Percentiles rank a stretch among this genome's conserved stretches.
Conservation (phyloP, 2,888 invertebrate species). For the Lasioglossum lativentre region DNA sequence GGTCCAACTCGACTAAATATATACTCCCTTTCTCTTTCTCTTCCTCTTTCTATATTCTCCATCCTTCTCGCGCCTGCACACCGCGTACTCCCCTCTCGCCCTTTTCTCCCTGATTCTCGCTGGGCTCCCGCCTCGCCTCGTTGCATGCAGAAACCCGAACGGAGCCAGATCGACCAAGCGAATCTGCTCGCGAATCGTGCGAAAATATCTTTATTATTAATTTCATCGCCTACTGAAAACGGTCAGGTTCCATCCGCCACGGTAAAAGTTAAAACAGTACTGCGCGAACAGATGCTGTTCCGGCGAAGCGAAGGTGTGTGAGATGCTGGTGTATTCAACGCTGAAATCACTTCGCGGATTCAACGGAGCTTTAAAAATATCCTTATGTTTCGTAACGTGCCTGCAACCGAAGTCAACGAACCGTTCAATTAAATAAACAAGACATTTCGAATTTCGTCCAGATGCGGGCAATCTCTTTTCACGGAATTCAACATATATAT, state of each 20-base stretch:
- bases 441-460: not conserved
- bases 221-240: not conserved
- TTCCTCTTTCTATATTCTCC: slow-evolving; percentile 46
- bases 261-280: not conserved
- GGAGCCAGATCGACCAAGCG: slow-evolving; percentile 23
- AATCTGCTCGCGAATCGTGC: slow-evolving; percentile 24
- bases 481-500: not conserved
- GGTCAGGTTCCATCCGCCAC: not conserved
- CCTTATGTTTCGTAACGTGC: not conserved
- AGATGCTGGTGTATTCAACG: not conserved
- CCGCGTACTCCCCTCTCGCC: not conserved
- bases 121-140: slow-evolving; percentile 41
- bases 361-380: not conserved
- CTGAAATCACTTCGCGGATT: not conserved
- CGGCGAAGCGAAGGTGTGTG: not conserved
- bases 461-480: not conserved
- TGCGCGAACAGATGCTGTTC: not conserved
- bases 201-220: slow-evolving; percentile 36
- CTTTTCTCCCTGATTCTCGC: slow-evolving; percentile 62
- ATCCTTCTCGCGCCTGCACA: not conserved
- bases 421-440: slow-evolving; percentile 3
- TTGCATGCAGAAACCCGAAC: slow-evolving; percentile 44
- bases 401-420: not conserved
- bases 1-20: slow-evolving; percentile 84
- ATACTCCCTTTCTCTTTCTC: slow-evolving; percentile 76